Evolutionary conservation across 2,113 vertebrate genomes (phyloP), one percentile per base, ranked within the genome.

Genomic region (Leucosticte australis): DNA sequence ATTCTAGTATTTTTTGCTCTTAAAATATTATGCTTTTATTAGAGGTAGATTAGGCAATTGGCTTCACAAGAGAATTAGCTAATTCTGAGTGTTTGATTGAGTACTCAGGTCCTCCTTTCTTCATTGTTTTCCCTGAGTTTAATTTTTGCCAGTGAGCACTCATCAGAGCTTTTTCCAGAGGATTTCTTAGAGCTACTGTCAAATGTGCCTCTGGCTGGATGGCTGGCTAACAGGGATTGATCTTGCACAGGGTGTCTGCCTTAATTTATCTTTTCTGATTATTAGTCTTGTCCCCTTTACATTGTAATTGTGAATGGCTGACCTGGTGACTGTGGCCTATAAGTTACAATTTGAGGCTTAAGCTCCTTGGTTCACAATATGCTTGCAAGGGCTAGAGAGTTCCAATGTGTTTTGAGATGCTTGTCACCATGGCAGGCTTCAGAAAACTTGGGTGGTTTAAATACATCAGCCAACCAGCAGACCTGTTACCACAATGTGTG

Each of bases 201-300:
- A 92, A 39, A 82, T 55, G 22, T 73, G 81, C 49, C 42, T 52
- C 68, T 65, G 50, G 30, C 49, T 90, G 83, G 55, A 15, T 90
- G 78, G 35, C 65, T 92, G 71, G 50, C 71, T 90, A 89, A 74
- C 50, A 56, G 46, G 70, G 79, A 92, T 79, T 87, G 87, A 87
- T 96, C 74, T 81, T 83, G 57, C 68, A 31, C 22, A 28, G 33
- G 10, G 23, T 80, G 35, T 84, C 74, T 89, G 62, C 87, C 82
- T 90, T 86, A 59, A 52, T 94, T 91, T 73, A 37, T 74, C 87
- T 93, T 77, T 89, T 35, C 49, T 74, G 44, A 71, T 93, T 71
- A 60, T 97, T 95, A 92, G 82, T 71, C 73, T 93, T 64, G 81
- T 96, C 70, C 47, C 0, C 1, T 93, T 88, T 92, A 67, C 0